These are phyloP conservation scores for Phasia obesa DNA, from an alignment of 2,888 invertebrate genomes.

Conservation along the genomic window DNA sequence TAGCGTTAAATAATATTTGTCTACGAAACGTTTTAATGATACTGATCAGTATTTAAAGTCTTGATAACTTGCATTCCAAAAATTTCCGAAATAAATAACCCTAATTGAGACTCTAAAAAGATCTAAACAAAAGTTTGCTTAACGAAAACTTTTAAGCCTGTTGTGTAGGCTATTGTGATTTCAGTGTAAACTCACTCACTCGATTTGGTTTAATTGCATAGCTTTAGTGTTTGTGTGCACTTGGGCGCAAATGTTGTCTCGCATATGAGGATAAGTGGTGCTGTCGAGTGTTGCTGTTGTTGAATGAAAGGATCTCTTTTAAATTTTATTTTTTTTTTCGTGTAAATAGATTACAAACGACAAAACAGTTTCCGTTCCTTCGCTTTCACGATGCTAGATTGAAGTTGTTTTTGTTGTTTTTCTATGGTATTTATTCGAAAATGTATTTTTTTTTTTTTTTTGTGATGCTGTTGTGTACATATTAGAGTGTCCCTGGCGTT, in stretches of 20 bases:
- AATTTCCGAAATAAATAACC: no score
- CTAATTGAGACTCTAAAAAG: no score
- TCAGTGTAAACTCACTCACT: conserved; percentile 19
- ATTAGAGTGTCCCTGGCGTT: conserved; percentile 67
- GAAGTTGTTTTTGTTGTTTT: conserved; percentile 53
- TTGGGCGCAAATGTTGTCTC: conserved; percentile 67
- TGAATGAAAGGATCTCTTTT: conserved; percentile 69
- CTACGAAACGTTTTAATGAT: no score
- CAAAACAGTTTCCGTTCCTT: conserved; percentile 78
- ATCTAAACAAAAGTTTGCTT: no score
- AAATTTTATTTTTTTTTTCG: conserved; percentile 68
- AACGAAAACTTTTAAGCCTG: not conserved
- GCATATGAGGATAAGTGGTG: conserved; percentile 59
- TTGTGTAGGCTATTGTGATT: conserved; percentile 19
- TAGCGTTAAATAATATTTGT: no score
- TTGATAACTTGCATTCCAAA: no score
- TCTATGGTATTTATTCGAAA: conserved; percentile 55
- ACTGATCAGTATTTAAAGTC: no score
- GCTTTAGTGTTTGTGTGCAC: conserved; percentile 48
- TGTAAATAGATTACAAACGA: conserved; percentile 81
- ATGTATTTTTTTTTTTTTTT: conserved; percentile 48
- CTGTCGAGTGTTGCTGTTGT: conserved; percentile 72
- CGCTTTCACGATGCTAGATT: conserved; percentile 57
- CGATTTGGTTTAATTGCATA: not conserved
- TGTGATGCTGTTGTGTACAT: conserved; percentile 40